Evolutionary conservation across 1,140 invertebrate genomes (phyloP), one percentile per base, ranked within the genome.

Genomic region (Drosophila virilis): DNA sequence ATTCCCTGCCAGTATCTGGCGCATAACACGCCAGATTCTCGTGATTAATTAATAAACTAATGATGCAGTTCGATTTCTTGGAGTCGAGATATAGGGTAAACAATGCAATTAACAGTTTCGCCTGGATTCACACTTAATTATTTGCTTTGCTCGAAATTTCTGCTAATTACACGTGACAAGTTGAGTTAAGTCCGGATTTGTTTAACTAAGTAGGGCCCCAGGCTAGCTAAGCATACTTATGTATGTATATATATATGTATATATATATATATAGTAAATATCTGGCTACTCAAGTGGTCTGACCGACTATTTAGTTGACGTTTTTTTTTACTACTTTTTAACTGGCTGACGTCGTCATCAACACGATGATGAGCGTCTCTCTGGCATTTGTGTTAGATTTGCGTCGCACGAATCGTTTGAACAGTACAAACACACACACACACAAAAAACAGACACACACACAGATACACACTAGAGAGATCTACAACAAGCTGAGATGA

Each of bases 161-260:
- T 58, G 71, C 71, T 85, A 85, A 85, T 85, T 81, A 86, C 78
- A 86, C 74, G 82, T 78, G 81, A 86, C 66, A 81, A 80, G n/a
- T 45, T 71, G 22, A 48, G 46, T 51, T 46, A 38, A 54, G 64
- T 54, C 48, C 64, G 55, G 48, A 54, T 59, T 46, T 42, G 33
- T 37, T 66, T 37, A 48, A 38, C 64, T 55, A 54, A 58, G 13
- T 33, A 40, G 37, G 15, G 38, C n/a, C 48, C 4, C n/a, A 28
- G 54, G 17, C 33, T n/a, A 46, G 51, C 28, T 37, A 2, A 15
- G 28, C 46, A 48, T 45, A 48, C n/a, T 12, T 28, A 8, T 45
- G 33, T 45, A 35, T 13, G 7, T 1, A 12, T 51, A 40, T 17
- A 13, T 35, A 12, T 17, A 6, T 54, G 1, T 17, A 13, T 58